Base-by-base conservation (phyloP, 2,888 invertebrate species). In the Watsonalla cultraria region DNA sequence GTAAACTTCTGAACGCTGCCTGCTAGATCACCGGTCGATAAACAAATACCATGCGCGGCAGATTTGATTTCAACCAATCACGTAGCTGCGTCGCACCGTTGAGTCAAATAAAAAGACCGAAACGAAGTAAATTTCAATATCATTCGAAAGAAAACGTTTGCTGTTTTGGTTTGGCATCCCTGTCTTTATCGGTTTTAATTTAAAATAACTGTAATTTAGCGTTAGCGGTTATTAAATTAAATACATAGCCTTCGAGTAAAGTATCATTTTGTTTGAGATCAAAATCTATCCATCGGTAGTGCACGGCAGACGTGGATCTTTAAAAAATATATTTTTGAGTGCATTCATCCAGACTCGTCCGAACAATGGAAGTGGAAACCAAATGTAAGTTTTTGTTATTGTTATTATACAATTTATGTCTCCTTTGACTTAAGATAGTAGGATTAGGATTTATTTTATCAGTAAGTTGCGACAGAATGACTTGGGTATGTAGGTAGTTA, bases 51-150 rank as follows among this genome's bases (percentile, higher is more conserved):
- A 65, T 42, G 5, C 58, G 86, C 86, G 88, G 74, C 51, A 76
- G 62, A 70, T 90, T 86, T 72, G 67, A 88, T 65, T 82, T 81
- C 46, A 63, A 59, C 90, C 88, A 90, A 89, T 89, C 75, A 67
- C 54, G 51, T 11, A 15, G 54, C 56, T 53, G 78, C 74, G 70
- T 83, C 78, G 64, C 58, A 54, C 70, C 60, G 72, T 76, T 70
- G 73, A 80, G 81, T 77, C 81, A 81, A 80, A 71, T 61, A 55
- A 60, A 62, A 57, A 53, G 59, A 56, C 54, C 51, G 51, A 56
- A 56, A 51, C 51, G 55, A 48, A 49, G 57, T 62, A 60, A 62
- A 64, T 15, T 53, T 49, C 58, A 52, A 64, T 55, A 54, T 50
- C 46, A 49, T 49, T 49, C 49, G 59, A 66, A 70, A 60, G 65